Evolutionary conservation across 1,140 invertebrate genomes (phyloP).

Genomic region (Drosophila athabasca): DNA sequence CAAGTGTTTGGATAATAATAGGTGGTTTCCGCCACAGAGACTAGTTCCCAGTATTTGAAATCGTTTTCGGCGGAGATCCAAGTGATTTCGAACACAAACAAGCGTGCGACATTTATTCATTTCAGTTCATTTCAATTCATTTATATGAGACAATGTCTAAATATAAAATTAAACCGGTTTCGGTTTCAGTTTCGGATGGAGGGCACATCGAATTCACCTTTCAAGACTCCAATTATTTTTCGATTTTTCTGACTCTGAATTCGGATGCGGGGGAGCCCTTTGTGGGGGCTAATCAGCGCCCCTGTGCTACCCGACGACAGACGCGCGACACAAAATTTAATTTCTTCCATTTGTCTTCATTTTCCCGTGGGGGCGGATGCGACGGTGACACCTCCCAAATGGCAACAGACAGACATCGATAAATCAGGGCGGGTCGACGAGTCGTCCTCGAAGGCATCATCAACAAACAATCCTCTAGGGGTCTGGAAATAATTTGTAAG

Average conservation of each 20-base stretch:
- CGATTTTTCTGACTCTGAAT: conserved; percentile 13
- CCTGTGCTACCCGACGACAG: conserved; percentile 24
- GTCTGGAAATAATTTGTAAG: conserved; percentile 55
- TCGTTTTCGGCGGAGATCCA: conserved; percentile 18
- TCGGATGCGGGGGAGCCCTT: neutral
- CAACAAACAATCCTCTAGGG: conserved; percentile 35
- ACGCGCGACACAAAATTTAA: conserved; percentile 64
- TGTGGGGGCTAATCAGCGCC: conserved; percentile 50
- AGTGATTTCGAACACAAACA: conserved; percentile 33
- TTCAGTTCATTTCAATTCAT: conserved; percentile 40
- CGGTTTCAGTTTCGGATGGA: conserved; percentile 8
- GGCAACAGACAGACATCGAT: conserved; percentile 51
- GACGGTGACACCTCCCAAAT: conserved; percentile 34
- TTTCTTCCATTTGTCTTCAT: conserved; percentile 54
- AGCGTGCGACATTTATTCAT: conserved; percentile 37
- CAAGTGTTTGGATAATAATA: conserved; percentile 46
- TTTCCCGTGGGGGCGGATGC: conserved; percentile 24
- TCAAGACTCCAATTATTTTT: conserved; percentile 63
- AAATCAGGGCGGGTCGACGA: conserved; percentile 48
- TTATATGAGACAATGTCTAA: conserved; percentile 64
- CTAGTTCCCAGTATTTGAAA: conserved; percentile 40
- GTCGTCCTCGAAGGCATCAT: too few species aligned
- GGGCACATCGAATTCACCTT: conserved; percentile 22
- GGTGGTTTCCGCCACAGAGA: conserved; percentile 26
- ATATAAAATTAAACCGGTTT: conserved; percentile 53